Evolutionary conservation across 1,140 invertebrate genomes (phyloP), one percentile per base, ranked within the genome.

Genomic region (Grapholita molesta): DNA sequence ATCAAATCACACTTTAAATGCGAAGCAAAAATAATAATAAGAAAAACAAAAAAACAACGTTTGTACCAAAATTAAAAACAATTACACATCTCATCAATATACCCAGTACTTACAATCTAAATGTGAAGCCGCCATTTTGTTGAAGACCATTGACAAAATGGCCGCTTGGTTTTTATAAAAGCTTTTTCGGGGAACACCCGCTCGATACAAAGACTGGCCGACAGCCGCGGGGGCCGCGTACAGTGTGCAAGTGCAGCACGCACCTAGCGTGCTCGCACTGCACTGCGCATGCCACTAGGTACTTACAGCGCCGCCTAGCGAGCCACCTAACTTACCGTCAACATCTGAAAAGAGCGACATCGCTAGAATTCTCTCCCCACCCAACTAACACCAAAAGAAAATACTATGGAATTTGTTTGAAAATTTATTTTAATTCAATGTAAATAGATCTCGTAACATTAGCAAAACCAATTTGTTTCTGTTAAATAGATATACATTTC

Each of bases 251-350:
- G 53, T 24, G 25, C 42, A 32, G 55, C 32, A 15, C 6, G 25
- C 55, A 61, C 24, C 42, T 48, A 28, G 55, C 15, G 24, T 28
- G 30, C 24, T 2, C 3, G 53, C 11, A 28, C 53, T 28, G 24
- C 18, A 70, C 30, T 64, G 57, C 71, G 72, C 64, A 70, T 69
- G 68, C 66, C 53, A 48, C 15, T 48, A 75, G 23, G 42, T 79
- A 82, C 79, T 82, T 75, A 79, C 77, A 75, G 75, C 33, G 21
- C 25, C 64, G 67, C 70, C 66, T 68, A 80, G 80, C 83, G 78
- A 76, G 75, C 82, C 80, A 88, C 83, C 86, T 89, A 89, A 91
- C 89, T 91, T 91, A 91, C 88, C 88, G 89, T 91, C 84, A 91
- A 88, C 88, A 89, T 90, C 89, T 90, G 86, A 91, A 91, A 88